A percentile compares a stretch with the other conserved stretches of the same genome.
Evolutionary conservation across 2,888 invertebrate species (phyloP).

Genomic region (Sinotaia quadrata): DNA sequence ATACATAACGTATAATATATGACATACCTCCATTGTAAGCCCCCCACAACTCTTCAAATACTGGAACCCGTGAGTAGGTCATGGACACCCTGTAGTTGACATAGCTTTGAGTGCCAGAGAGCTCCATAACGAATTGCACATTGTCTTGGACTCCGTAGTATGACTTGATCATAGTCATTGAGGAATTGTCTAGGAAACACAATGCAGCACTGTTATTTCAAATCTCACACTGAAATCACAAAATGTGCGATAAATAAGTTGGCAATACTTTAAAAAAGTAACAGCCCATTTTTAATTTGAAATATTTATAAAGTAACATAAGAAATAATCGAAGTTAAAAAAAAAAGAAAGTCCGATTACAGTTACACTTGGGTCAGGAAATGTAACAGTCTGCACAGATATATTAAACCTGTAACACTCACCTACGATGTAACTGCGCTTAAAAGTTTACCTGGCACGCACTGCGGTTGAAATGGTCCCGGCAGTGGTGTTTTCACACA

Average conservation of each 20-base stretch:
- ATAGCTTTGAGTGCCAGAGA: background rate
- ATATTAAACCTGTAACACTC: no score
- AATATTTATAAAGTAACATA: no score
- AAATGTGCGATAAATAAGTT: no score
- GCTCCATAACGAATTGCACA: conserved; percentile 16
- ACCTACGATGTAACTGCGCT: no score
- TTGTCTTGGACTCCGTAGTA: conserved; percentile 12
- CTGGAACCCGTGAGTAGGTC: background rate
- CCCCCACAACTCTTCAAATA: conserved; percentile 19
- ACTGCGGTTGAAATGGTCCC: background rate
- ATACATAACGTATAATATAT: no score
- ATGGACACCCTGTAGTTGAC: conserved; percentile 19
- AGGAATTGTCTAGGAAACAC: conserved; percentile 16
- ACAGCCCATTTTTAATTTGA: background rate
- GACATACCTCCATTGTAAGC: background rate
- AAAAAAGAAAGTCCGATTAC: no score
- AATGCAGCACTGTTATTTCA: no score
- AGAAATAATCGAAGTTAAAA: no score
- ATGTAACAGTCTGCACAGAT: background rate
- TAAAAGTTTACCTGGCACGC: background rate
- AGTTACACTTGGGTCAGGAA: background rate
- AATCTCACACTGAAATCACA: no score
- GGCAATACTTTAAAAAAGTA: no score
- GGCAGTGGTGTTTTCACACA: background rate
- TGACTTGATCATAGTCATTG: conserved; percentile 18